Evolutionary conservation across 1,140 invertebrate species (phyloP).

Genomic region (Drosophila mayri): DNA sequence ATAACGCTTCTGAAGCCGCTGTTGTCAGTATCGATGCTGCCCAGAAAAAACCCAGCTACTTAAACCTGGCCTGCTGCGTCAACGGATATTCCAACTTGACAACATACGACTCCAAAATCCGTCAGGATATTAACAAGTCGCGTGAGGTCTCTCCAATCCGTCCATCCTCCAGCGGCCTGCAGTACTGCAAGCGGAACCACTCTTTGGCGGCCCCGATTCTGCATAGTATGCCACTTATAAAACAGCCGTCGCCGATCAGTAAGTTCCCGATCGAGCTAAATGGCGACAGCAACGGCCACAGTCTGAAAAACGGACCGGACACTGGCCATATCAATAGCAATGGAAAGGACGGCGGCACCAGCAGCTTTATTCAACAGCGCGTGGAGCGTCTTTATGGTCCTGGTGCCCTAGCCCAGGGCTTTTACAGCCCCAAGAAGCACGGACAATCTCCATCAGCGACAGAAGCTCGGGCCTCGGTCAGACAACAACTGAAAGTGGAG

Average conservation of each 20-base stretch:
- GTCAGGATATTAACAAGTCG: slow-evolving; percentile 89
- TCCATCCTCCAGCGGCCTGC: slow-evolving; percentile 86
- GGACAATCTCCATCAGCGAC: slow-evolving; percentile 15
- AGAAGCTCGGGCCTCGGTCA: slow-evolving; percentile 11
- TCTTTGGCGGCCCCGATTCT: slow-evolving; percentile 85
- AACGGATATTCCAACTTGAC: slow-evolving; percentile 95
- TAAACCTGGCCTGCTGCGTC: slow-evolving; percentile 94
- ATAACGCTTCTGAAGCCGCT: slow-evolving; percentile 7
- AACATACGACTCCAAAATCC: slow-evolving; percentile 92
- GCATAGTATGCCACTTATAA: slow-evolving; percentile 78
- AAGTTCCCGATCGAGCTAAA: slow-evolving; percentile 30
- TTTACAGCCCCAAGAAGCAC: slow-evolving; percentile 89
- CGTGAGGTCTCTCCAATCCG: slow-evolving; percentile 89
- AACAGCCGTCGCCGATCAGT: slow-evolving; percentile 44
- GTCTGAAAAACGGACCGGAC: slow-evolving; percentile 31
- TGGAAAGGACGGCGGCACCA: slow-evolving; percentile 23
- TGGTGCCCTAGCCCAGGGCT: slow-evolving; percentile 92
- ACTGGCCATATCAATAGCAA: slow-evolving; percentile 30
- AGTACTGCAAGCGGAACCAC: slow-evolving; percentile 87
- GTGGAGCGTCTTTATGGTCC: slow-evolving; percentile 95
- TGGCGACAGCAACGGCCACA: slow-evolving; percentile 36
- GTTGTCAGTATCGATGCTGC: slow-evolving; percentile 4
- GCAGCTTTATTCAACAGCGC: slow-evolving; percentile 93
- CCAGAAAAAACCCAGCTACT: slow-evolving; percentile 90
- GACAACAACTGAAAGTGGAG: slow-evolving; percentile 23